Evolutionary conservation across 2,797 vertebrate genomes (phyloP).

Genomic region (Pachyuromys duprasi): DNA sequence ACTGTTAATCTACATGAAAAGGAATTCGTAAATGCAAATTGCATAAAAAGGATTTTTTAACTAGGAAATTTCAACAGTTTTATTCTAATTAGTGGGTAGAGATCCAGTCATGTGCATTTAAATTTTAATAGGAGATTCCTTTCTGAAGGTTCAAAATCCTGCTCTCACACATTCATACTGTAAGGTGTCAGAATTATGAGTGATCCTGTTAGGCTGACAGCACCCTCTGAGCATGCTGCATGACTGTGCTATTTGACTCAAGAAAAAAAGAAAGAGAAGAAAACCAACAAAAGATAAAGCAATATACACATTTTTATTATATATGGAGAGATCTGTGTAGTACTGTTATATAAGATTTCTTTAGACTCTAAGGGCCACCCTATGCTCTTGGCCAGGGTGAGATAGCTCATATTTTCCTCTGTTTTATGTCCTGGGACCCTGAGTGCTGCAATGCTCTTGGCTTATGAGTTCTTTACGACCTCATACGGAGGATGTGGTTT

Average conservation of each 20-base stretch:
- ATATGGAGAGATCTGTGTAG: background rate
- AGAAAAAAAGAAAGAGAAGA: background rate
- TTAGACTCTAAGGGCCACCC: slow-evolving; percentile 28
- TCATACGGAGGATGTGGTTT: slow-evolving; percentile 51
- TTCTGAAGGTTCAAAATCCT: slow-evolving; percentile 5
- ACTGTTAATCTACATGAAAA: slow-evolving; percentile 36
- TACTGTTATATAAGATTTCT: slow-evolving; percentile 8
- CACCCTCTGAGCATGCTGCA: background rate
- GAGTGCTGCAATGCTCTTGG: slow-evolving; percentile 48
- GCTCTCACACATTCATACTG: background rate
- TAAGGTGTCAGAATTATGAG: slow-evolving; percentile 24
- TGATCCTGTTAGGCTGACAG: background rate
- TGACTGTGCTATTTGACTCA: slow-evolving; percentile 38
- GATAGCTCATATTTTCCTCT: slow-evolving; percentile 44
- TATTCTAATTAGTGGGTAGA: slow-evolving; percentile 15
- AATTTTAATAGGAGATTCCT: slow-evolving; percentile 30
- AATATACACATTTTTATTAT: background rate
- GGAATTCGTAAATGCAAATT: slow-evolving; percentile 15
- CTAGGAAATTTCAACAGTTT: slow-evolving; percentile 42
- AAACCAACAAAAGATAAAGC: background rate
- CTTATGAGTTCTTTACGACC: slow-evolving; percentile 37
- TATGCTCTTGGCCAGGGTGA: slow-evolving; percentile 19
- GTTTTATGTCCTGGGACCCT: slow-evolving; percentile 60
- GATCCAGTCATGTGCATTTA: slow-evolving; percentile 29
- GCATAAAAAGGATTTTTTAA: background rate